phyloP scores from a whole-genome alignment of 2,113 vertebrate genomes.

The Rousettus leschenaultii region DNA sequence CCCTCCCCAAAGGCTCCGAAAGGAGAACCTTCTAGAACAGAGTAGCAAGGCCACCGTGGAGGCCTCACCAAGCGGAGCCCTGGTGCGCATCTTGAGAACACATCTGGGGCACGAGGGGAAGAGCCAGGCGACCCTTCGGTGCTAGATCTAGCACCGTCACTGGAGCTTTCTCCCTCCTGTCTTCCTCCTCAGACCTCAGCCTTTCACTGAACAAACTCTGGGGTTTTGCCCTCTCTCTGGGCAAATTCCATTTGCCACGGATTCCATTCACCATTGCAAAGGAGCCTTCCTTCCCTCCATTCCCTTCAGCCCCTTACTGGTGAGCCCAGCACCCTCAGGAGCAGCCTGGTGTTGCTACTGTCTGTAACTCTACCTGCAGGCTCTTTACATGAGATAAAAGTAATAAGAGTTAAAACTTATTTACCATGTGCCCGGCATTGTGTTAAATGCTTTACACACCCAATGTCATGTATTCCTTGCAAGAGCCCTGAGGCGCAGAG shows the following conservation, averaged over 20 bases:
- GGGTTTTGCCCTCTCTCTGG: no score
- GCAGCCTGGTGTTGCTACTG: neutral
- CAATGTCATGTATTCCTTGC: neutral
- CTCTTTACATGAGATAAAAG: neutral
- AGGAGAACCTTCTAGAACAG: neutral
- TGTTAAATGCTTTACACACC: no score
- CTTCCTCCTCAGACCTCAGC: neutral
- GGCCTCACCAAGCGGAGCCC: neutral
- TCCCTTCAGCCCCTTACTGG: neutral
- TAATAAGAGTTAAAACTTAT: neutral
- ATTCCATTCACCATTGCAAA: neutral
- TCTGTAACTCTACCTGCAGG: neutral
- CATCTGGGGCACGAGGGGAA: neutral
- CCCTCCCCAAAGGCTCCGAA: neutral
- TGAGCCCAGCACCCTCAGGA: neutral
- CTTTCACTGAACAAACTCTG: neutral
- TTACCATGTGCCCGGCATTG: accelerated
- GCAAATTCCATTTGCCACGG: neutral
- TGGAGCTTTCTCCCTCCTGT: neutral
- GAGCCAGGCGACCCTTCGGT: neutral
- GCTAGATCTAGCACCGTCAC: neutral
- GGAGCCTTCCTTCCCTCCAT: neutral
- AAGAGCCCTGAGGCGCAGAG: accelerated
- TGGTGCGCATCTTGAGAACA: neutral
- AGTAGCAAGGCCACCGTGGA: neutral